Evolutionary conservation across 2,113 vertebrate species (phyloP).

Genomic region (Phyllostomus discolor): DNA sequence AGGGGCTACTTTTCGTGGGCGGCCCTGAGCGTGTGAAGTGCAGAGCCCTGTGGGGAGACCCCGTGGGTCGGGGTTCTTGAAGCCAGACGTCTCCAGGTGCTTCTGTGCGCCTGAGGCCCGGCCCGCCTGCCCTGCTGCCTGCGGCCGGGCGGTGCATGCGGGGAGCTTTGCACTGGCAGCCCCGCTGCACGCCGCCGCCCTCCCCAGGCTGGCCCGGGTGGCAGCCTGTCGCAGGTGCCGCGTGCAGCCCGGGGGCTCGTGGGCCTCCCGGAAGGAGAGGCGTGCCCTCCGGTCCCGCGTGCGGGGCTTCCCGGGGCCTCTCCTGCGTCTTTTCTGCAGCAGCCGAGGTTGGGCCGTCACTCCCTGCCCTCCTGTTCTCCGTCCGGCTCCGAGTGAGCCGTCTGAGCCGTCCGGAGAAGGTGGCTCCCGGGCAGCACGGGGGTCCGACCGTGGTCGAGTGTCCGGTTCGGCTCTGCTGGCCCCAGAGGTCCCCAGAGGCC

Average conservation of each 20-base stretch:
- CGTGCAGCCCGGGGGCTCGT: too few relatives aligned
- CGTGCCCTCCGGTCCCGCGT: fast-evolving
- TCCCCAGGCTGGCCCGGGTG: fast-evolving
- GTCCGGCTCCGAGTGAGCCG: neutral
- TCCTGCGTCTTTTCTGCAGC: neutral
- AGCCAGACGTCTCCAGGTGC: neutral
- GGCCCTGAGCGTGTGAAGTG: fast-evolving
- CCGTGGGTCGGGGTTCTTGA: fast-evolving
- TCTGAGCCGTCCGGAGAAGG: neutral
- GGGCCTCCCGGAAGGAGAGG: too few relatives aligned
- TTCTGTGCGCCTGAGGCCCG: fast-evolving
- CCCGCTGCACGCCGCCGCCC: neutral
- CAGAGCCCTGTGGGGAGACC: fast-evolving
- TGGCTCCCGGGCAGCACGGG: fast-evolving
- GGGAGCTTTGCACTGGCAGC: fast-evolving
- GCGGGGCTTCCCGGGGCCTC: neutral
- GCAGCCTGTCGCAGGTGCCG: too few relatives aligned
- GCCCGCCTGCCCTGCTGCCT: neutral
- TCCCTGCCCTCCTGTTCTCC: neutral
- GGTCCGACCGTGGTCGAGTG: fast-evolving
- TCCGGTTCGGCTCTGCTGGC: neutral
- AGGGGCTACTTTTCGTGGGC: neutral
- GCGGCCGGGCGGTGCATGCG: fast-evolving
- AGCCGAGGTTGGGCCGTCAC: neutral
- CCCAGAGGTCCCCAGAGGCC: neutral